Percentiles rank a stretch among this genome's conserved stretches.
These are phyloP conservation scores for Sander vitreus DNA, from an alignment of 2,113 vertebrate species.

Conservation along the genomic window DNA sequence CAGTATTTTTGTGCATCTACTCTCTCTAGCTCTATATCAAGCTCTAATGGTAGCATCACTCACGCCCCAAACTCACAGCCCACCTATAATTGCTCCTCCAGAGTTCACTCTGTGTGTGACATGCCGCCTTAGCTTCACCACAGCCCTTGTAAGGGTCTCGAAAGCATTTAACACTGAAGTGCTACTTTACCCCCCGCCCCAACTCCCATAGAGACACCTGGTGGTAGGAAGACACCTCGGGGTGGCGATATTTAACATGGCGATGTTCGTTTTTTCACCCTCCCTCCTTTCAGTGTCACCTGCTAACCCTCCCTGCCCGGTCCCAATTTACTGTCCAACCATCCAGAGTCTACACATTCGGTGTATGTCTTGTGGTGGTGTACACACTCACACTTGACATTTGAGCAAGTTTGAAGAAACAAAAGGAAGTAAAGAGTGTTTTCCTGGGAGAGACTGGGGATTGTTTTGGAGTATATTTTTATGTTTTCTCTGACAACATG, in stretches of 20 bases:
- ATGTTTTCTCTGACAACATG: conserved; percentile 70
- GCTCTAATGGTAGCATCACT: conserved; percentile 43
- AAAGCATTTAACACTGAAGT: conserved; percentile 70
- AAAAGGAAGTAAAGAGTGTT: conserved; percentile 26
- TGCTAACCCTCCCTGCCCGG: conserved; percentile 58
- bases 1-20: conserved; percentile 15
- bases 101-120: conserved; percentile 80
- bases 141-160: conserved; percentile 59
- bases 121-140: conserved; percentile 70
- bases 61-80: conserved; percentile 69
- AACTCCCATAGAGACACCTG: conserved; percentile 58
- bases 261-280: conserved; percentile 64
- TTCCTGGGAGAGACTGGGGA: conserved; percentile 35
- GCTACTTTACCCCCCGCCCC: conserved; percentile 60
- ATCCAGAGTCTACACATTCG: conserved; percentile 37
- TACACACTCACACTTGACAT: conserved; percentile 35
- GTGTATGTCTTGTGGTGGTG: conserved; percentile 26
- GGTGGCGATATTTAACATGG: conserved; percentile 69
- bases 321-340: conserved; percentile 56
- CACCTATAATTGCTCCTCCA: conserved; percentile 79
- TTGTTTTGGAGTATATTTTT: conserved; percentile 42
- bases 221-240: conserved; percentile 48
- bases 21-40: conserved; percentile 43
- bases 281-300: conserved; percentile 67
- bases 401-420: conserved; percentile 33